A percentile compares a stretch with the other conserved stretches of the same genome.
phyloP scores from a whole-genome alignment of 1,140 invertebrate genomes.

The Microplitis mediator region DNA sequence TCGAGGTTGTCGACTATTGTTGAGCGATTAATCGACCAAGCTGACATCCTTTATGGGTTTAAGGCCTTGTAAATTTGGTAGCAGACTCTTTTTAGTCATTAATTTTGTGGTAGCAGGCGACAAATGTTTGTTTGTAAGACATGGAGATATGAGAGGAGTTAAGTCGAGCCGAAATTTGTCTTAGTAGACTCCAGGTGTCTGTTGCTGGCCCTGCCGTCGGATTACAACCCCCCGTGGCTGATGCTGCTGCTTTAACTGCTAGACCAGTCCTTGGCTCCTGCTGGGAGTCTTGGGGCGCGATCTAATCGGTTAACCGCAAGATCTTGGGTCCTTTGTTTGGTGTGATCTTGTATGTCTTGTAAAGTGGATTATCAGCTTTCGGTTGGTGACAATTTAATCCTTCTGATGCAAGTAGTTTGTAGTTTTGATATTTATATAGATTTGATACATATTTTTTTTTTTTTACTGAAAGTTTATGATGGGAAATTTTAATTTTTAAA shows the following conservation, averaged over 20 bases:
- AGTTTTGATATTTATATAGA: too few relatives aligned
- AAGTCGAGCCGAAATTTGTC: slow-evolving; percentile 21
- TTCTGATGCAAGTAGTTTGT: neutral
- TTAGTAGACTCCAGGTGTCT: slow-evolving; percentile 21
- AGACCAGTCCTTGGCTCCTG: neutral
- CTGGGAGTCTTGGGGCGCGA: slow-evolving; percentile 6
- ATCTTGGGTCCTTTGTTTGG: neutral
- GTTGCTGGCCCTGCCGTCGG: slow-evolving; percentile 2
- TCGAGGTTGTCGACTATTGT: slow-evolving; percentile 17
- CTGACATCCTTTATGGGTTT: slow-evolving; percentile 19
- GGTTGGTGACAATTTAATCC: neutral
- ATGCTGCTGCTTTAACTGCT: neutral
- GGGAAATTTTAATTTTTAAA: neutral
- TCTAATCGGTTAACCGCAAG: slow-evolving; percentile 5
- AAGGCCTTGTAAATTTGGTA: neutral
- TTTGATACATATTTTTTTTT: too few relatives aligned
- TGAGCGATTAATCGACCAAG: slow-evolving; percentile 29
- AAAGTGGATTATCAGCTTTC: neutral
- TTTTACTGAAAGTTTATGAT: too few relatives aligned
- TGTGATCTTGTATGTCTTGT: neutral
- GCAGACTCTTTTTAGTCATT: too few relatives aligned
- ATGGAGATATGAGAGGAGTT: neutral
- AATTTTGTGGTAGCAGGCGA: too few relatives aligned
- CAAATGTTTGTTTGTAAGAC: too few relatives aligned
- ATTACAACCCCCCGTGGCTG: slow-evolving; percentile 22